Base-by-base conservation (phyloP, 1,140 invertebrate genomes). In the Ylistrum balloti region DNA sequence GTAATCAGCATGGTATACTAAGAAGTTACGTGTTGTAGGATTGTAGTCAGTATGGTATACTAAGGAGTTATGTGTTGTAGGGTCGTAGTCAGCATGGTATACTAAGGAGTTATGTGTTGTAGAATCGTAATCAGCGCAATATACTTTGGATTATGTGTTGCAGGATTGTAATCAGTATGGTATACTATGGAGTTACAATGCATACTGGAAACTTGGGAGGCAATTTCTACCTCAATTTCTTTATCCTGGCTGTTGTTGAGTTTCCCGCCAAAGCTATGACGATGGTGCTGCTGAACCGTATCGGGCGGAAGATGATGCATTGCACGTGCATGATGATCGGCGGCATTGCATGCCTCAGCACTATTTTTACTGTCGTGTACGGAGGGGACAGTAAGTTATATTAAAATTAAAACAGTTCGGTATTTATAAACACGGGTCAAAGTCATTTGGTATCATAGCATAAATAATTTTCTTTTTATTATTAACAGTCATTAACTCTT, bases 231-330 rank as follows among this genome's bases (percentile, higher is more conserved):
- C 28, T 93, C 22, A 94, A 94, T 91, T 92, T 92, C 88, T 56
- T 92, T 32, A 87, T 92, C 9, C 88, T 92, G 28, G 98, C 98
- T 0, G 95, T 97, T 5, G 98, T 98, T 0, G 98, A 98, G 96
- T 96, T 98, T 91, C 98, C 98, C 0, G 97, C 97, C 0, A 98
- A 98, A 93, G 96, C 96, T 0, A 97, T 98, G 91, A 95, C 98
- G 1, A 35, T 92, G 33, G 95, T 98, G 33, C 86, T 92, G n/a
- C 74, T 93, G 45, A 89, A 92, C 87, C 48, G 91, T 9, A 20
- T 93, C 2, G 94, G 94, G 0, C 88, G 94, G 86, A 93, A 92
- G 48, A 38, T 32, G 22, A 89, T 91, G 5, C 92, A 93, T 34
- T 86, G 88, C 20, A 86, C 48, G 9, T 91, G 90, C 86, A 94